Conservation (phyloP, 2,113 vertebrate species). For the Gymnocephalus cernua region DNA sequence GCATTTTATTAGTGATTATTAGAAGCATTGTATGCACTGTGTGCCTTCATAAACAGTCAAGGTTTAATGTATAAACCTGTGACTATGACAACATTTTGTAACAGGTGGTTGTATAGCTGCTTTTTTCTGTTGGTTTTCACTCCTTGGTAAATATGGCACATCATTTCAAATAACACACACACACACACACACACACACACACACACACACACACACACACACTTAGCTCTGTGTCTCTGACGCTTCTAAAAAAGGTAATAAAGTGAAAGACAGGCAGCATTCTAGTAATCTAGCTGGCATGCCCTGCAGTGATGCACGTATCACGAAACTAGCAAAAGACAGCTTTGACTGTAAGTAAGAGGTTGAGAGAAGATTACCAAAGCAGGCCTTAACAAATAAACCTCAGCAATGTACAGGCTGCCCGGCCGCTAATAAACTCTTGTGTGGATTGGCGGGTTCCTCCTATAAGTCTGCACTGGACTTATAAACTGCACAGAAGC, state of each 20-base stretch:
- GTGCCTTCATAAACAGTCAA: no score
- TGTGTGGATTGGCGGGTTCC: constrained; percentile 43
- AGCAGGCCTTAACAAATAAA: constrained; percentile 42
- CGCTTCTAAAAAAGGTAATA: constrained; percentile 25
- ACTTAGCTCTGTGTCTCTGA: not conserved
- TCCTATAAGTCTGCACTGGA: constrained; percentile 30
- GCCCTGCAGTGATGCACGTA: not conserved
- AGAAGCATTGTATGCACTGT: no score
- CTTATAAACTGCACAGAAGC: constrained; percentile 41
- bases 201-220: constrained; percentile 14
- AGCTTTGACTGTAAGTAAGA: constrained; percentile 33
- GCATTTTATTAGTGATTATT: no score
- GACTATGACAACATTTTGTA: no score
- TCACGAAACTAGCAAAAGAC: not conserved
- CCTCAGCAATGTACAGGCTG: constrained; percentile 41
- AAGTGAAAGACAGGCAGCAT: not conserved
- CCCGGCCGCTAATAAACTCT: constrained; percentile 34
- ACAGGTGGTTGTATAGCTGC: not conserved
- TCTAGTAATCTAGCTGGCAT: constrained; percentile 17
- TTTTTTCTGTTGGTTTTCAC: not conserved
- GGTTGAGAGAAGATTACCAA: constrained; percentile 29
- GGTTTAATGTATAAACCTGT: no score
- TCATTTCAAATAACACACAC: not conserved
- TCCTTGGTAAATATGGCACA: not conserved
- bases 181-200: not conserved